Base-by-base conservation (phyloP, 2,888 invertebrate species). In the Apotomis betuletana region DNA sequence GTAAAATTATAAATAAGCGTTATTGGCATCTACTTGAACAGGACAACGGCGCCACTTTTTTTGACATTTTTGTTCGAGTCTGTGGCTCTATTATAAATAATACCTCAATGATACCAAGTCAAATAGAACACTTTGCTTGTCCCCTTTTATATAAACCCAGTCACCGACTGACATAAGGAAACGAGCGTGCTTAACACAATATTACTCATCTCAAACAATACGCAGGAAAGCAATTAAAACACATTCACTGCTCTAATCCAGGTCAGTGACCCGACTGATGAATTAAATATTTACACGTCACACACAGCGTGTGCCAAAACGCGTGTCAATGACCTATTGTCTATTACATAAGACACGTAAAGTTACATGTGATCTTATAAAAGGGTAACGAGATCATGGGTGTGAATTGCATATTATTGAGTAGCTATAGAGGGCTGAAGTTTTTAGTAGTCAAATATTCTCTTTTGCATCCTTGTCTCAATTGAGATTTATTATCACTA, bases 181-280 rank as follows among this genome's bases (percentile, higher is more conserved):
- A 52, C 13, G 13, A 60, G 51, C 59, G 46, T 3, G 12, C 27
- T 13, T 60, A 27, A 61, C n/a, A 61, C 36, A 54, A 59, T 49
- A 61, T 58, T 38, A 67, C 9, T 60, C 38, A 58, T 52, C 54
- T 54, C 4, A 54, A 68, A 68, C 68, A 68, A 68, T 59, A 41
- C 27, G 13, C n/a, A 9, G 12, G 13, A 44, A 67, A 68, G 60
- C 54, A 52, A 68, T 68, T 61, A 38, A 54, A 54, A 68, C 61
- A 27, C 41, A 52, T 54, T 54, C 46, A 52, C 44, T n/a, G 9
- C 54, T 44, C 15, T 54, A 10, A 68, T 54, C n/a, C 27, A 69
- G 54, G 61, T 54, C 68, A 46, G n/a, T 52, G 68, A 68, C 54
- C 60, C 44, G 49, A 9, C n/a, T 44, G 49, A 67, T 51, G 10